Base-by-base conservation (phyloP, 2,113 vertebrate genomes). In the Acanthisitta chloris region DNA sequence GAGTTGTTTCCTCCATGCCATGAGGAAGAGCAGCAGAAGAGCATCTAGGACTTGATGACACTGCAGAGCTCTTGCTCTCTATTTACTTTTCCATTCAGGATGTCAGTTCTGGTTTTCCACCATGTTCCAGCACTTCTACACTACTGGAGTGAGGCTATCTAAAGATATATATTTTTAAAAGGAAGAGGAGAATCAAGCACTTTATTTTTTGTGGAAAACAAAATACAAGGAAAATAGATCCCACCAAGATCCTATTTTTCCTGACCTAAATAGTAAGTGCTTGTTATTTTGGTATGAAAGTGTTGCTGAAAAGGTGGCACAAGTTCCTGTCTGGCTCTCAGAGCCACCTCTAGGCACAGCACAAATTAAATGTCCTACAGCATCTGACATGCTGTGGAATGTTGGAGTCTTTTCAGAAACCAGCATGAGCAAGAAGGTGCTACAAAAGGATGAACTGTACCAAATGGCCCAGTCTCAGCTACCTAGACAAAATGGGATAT, bases 281-380 rank as follows among this genome's bases (percentile, higher is more conserved):
- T 96, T 94, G 92, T 95, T 96, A 92, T 94, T 96, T 94, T 97
- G 93, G 36, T 93, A 91, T 70, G 81, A 55, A 86, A 66, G 29
- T 43, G 54, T 88, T 95, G 82, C 88, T 93, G 90, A 88, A 81
- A 88, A 81, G 64, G 70, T 91, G 55, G 71, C 94, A 90, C 58
- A 77, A 91, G 58, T 70, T 71, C 81, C 78, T 62, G 45, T 83
- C 46, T 90, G 92, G 88, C 76, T 92, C 52, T 86, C 74, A 59
- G 88, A 94, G 92, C 85, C 79, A 48, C 43, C 46, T 80, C 46
- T 94, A 91, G 52, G 85, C 64, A 96, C 67, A 86, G 92, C 93
- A 96, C 88, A 96, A 92, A 83, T 94, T 66, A 66, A 74, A 88
- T 36, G 29, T 67, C 54, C 29, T 77, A 14, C 38, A 76, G 40